These are phyloP conservation scores for Tragelaphus buxtoni DNA, from an alignment of 2,113 vertebrate genomes.

Conservation along the genomic window DNA sequence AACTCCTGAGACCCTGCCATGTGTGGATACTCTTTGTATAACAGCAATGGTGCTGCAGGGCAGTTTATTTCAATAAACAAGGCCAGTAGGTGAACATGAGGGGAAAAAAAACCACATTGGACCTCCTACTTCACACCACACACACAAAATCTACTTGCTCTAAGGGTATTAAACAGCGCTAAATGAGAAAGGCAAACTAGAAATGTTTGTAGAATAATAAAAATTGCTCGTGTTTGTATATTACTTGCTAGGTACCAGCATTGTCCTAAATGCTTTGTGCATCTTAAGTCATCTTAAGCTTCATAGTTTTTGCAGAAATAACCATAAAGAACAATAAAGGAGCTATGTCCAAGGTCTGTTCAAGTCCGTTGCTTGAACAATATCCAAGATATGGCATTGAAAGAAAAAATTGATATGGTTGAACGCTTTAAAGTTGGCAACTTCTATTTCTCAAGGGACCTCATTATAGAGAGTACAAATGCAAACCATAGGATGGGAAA, in stretches of 20 bases:
- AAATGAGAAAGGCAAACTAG: neutral
- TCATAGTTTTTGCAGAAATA: neutral
- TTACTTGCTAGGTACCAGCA: neutral
- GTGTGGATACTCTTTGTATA: rapidly evolving
- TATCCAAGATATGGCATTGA: neutral
- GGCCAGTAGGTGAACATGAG: neutral
- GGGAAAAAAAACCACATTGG: neutral
- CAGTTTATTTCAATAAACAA: neutral
- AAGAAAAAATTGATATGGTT: neutral
- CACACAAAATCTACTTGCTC: neutral
- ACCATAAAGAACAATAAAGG: neutral
- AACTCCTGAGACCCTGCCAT: rapidly evolving
- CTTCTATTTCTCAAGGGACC: neutral
- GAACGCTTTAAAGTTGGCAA: neutral
- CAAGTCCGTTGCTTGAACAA: neutral
- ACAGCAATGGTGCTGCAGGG: rapidly evolving
- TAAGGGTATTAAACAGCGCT: neutral
- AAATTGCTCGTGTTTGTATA: rapidly evolving
- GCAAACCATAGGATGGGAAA: neutral
- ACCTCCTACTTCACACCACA: neutral
- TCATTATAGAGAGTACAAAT: neutral
- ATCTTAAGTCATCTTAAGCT: neutral
- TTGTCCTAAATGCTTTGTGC: rapidly evolving
- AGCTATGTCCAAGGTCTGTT: neutral
- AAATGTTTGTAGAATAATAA: neutral